These are phyloP conservation scores for Anabacerthia variegaticeps DNA, from an alignment of 2,797 vertebrate genomes.

Conservation along the genomic window DNA sequence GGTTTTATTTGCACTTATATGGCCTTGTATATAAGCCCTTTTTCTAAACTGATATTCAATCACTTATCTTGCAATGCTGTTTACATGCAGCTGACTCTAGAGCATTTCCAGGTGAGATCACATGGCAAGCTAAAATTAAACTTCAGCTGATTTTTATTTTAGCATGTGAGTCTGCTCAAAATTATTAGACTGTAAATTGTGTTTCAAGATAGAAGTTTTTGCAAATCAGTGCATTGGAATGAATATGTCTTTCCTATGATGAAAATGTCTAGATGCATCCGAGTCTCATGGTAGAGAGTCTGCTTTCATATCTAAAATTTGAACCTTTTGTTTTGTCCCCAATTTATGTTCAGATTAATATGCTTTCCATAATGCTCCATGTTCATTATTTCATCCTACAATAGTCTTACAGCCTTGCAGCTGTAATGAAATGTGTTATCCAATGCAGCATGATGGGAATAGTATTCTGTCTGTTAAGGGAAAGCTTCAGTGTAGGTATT, in stretches of 20 bases:
- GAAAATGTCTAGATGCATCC: background rate
- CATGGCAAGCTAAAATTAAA: constrained; percentile 1
- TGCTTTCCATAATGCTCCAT: background rate
- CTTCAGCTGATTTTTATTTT: background rate
- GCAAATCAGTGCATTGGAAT: background rate
- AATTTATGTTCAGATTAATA: background rate
- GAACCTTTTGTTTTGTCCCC: background rate
- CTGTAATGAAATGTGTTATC: background rate
- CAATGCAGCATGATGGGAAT: background rate
- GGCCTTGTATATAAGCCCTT: background rate
- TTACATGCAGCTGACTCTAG: background rate
- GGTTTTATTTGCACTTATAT: accelerated
- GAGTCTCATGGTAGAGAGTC: background rate
- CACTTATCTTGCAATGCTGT: background rate
- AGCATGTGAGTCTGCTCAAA: background rate
- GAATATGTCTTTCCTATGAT: background rate
- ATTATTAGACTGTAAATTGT: background rate
- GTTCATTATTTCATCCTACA: background rate
- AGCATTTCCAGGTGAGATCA: background rate
- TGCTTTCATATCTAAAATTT: background rate
- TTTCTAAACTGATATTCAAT: background rate
- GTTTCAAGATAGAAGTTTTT: background rate
- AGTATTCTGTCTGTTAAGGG: background rate
- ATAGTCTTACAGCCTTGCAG: background rate
- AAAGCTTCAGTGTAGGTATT: background rate